A percentile compares a stretch with the other conserved stretches of the same genome.
phyloP scores from a whole-genome alignment of 2,888 invertebrate species.

The Tuta absoluta region DNA sequence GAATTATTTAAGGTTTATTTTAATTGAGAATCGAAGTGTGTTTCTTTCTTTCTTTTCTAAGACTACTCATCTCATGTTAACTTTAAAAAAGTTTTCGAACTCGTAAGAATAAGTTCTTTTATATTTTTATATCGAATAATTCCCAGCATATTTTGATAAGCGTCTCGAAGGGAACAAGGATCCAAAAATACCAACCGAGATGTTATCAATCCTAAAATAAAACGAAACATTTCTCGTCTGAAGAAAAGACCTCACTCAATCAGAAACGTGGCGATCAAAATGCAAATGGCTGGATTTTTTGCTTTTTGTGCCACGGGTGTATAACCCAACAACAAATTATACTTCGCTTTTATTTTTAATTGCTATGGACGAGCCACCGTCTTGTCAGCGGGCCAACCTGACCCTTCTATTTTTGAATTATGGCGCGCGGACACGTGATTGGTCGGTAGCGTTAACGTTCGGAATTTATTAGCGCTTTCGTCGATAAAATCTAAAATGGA shows the following conservation, averaged over 20 bases:
- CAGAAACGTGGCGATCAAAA: conserved; percentile 73
- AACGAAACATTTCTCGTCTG: conserved; percentile 11
- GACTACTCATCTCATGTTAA: neutral
- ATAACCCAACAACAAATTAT: conserved; percentile 77
- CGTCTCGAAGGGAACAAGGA: neutral
- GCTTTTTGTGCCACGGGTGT: conserved; percentile 54
- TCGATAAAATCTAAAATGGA: conserved; percentile 53
- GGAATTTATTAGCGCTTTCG: conserved; percentile 50
- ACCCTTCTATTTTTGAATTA: conserved; percentile 76
- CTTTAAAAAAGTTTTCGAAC: neutral
- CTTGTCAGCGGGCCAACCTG: conserved; percentile 64
- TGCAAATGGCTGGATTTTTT: conserved; percentile 64
- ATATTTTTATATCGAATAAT: neutral
- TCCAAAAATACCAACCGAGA: neutral
- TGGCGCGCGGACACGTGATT: conserved; percentile 74
- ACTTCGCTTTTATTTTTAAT: conserved; percentile 77
- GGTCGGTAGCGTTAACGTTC: conserved; percentile 56
- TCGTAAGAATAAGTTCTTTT: neutral
- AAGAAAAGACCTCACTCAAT: conserved; percentile 62
- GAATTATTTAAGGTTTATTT: too few species aligned
- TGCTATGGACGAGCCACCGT: conserved; percentile 74
- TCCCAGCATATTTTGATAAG: conserved; percentile 9
- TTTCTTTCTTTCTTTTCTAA: too few species aligned
- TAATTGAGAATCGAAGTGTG: too few species aligned
- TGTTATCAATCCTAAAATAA: conserved; percentile 7